Conservation (phyloP, 2,113 vertebrate species). For the Crypturellus undulatus region DNA sequence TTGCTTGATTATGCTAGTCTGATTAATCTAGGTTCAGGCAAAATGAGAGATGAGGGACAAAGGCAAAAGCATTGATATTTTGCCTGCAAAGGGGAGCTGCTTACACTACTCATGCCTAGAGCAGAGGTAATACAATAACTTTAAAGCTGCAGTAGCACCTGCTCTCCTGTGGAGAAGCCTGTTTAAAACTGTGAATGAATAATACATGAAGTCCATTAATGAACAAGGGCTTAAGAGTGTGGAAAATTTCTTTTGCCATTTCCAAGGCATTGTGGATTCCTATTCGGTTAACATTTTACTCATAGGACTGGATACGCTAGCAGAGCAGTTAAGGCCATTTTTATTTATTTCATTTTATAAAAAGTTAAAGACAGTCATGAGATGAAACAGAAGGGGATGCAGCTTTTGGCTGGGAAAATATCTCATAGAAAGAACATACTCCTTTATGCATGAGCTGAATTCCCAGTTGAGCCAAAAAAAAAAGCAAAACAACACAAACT, state of each 20-base stretch:
- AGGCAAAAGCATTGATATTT: not conserved
- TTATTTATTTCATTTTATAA: not conserved
- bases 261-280: not conserved
- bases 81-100: not conserved
- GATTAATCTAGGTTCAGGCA: not conserved
- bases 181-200: not conserved
- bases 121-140: not conserved
- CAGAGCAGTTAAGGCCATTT: not conserved
- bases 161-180: not conserved
- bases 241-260: not conserved
- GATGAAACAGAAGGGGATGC: not conserved
- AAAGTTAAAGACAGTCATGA: not conserved
- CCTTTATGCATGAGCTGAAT: not conserved
- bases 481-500: not conserved
- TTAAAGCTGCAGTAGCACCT: not conserved
- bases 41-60: not conserved
- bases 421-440: not conserved
- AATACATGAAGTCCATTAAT: not conserved
- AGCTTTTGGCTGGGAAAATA: not conserved
- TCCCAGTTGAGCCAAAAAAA: not conserved
- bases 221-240: not conserved
- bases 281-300: not conserved
- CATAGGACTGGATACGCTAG: not conserved
- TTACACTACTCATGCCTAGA: not conserved
- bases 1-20: not conserved